Conservation (phyloP, 2,797 vertebrate genomes). For the Meda fulgida region DNA sequence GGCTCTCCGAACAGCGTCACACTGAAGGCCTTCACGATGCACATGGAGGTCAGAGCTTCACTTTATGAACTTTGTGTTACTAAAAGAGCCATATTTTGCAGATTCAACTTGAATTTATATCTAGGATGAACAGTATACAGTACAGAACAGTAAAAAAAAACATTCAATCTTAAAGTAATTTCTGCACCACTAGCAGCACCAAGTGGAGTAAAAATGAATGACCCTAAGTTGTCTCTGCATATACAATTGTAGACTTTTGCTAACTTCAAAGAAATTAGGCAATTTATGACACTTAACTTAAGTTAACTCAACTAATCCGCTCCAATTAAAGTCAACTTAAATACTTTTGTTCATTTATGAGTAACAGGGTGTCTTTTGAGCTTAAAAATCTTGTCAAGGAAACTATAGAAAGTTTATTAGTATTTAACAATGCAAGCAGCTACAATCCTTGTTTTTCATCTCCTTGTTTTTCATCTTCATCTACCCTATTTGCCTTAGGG, state of each 20-base stretch:
- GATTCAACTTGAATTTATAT: not conserved
- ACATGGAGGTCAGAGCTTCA: conserved; percentile 84
- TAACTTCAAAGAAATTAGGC: not conserved
- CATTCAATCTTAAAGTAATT: no score
- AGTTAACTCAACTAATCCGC: not conserved
- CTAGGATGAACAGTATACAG: not conserved
- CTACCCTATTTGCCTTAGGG: not conserved
- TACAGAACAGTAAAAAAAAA: not conserved
- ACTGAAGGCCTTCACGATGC: conserved; percentile 91
- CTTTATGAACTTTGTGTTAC: not conserved
- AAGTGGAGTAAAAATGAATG: not conserved
- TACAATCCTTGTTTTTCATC: not conserved
- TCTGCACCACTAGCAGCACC: no score
- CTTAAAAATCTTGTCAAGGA: not conserved
- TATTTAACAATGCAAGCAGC: not conserved
- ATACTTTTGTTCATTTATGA: not conserved
- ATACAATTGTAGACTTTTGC: not conserved
- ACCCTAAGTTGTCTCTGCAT: not conserved
- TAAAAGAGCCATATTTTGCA: no score
- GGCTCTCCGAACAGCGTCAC: conserved; percentile 89
- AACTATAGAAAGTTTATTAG: not conserved
- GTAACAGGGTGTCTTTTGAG: not conserved
- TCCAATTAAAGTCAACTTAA: not conserved
- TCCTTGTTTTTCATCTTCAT: no score
- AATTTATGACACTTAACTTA: not conserved